phyloP scores from a whole-genome alignment of 2,888 invertebrate genomes.

The Tipula helvola region DNA sequence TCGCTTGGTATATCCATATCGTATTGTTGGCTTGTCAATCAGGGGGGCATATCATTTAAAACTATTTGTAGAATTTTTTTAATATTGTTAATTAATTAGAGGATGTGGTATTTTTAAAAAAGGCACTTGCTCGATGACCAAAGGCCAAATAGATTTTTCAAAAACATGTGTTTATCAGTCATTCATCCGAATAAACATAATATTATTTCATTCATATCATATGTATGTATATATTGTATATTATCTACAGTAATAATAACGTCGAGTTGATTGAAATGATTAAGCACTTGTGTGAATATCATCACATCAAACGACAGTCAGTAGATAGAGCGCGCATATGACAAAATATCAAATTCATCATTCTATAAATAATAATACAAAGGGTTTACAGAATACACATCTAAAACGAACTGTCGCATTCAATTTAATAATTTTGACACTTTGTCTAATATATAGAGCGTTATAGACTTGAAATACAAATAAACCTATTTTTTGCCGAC shows the following conservation, averaged over 20 bases:
- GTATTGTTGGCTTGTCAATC: background rate
- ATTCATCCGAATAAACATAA: background rate
- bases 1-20: background rate
- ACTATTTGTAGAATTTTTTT: background rate
- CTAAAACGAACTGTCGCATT: background rate
- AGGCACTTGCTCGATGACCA: background rate
- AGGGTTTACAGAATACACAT: background rate
- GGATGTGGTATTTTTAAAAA: background rate
- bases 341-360: background rate
- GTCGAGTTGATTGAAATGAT: background rate
- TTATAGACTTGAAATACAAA: background rate
- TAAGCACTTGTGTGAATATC: background rate
- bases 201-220: background rate
- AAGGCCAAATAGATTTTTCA: background rate
- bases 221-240: background rate
- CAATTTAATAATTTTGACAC: background rate
- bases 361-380: background rate
- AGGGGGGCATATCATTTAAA: background rate
- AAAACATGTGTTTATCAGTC: background rate
- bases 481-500: background rate
- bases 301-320: background rate
- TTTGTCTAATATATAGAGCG: background rate
- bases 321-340: background rate
- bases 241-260: background rate
- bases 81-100: background rate